A percentile compares a stretch with the other conserved stretches of the same genome.
Evolutionary conservation across 2,888 invertebrate species (phyloP).

Genomic region (Hemicrepidius hirtus): DNA sequence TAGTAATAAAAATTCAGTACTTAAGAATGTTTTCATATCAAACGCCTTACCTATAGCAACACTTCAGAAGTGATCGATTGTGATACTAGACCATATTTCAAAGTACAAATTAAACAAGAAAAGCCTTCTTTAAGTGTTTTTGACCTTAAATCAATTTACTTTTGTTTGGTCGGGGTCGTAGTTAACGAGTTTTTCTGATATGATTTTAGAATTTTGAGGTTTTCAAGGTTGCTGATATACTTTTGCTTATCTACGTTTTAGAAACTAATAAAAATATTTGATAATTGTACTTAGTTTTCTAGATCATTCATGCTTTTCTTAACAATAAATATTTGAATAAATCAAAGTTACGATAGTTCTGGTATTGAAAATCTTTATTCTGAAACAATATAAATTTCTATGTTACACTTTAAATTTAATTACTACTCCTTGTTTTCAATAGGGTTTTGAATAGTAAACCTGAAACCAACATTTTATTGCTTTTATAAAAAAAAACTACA

Average conservation of each 20-base stretch:
- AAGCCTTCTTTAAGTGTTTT: constrained; percentile 4
- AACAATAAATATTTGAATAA: no score
- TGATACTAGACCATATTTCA: constrained; percentile 2
- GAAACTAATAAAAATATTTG: not conserved
- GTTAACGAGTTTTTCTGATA: constrained; percentile 1
- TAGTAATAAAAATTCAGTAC: not conserved
- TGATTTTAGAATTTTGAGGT: not conserved
- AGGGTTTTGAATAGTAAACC: no score
- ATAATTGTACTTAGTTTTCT: not conserved
- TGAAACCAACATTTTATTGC: no score
- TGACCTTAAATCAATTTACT: constrained; percentile 6
- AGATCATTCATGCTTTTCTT: no score
- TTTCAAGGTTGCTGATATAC: not conserved
- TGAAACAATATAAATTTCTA: no score
- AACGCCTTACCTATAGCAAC: not conserved
- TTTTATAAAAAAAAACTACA: no score
- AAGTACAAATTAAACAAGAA: constrained; percentile 7
- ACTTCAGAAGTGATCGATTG: constrained; percentile 3
- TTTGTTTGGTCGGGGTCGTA: constrained; percentile 9
- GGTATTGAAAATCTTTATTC: no score
- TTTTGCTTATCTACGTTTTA: not conserved
- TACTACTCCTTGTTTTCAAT: no score
- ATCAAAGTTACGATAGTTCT: no score
- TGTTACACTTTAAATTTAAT: no score
- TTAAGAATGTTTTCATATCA: constrained; percentile 4